A percentile compares a stretch with the other conserved stretches of the same genome.
phyloP scores from a whole-genome alignment of 2,113 vertebrate genomes.

The Dasyprocta punctata region DNA sequence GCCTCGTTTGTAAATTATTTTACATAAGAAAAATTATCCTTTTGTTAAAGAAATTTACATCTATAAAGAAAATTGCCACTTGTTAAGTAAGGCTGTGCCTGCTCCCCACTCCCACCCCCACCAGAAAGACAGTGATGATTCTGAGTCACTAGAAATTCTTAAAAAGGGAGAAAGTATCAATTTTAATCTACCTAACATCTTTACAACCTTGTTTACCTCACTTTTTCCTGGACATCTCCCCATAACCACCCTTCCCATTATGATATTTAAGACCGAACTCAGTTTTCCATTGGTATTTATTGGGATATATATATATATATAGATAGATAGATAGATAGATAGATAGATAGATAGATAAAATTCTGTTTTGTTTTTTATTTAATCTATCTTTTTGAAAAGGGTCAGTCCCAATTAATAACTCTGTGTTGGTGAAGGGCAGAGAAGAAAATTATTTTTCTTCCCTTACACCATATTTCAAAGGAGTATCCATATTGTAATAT shows the following conservation, averaged over 20 bases:
- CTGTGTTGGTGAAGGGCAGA: background rate
- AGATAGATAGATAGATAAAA: background rate
- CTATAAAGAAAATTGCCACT: background rate
- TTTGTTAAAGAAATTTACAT: background rate
- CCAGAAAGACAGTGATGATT: background rate
- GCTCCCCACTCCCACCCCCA: background rate
- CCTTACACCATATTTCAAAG: background rate
- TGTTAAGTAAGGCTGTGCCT: background rate
- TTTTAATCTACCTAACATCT: background rate
- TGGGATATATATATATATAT: background rate
- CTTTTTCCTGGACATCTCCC: background rate
- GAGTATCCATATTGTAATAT: background rate
- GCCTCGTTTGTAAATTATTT: background rate
- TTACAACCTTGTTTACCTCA: background rate
- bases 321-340: too few relatives aligned
- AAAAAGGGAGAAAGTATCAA: background rate
- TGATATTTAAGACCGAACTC: background rate
- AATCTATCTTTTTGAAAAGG: background rate
- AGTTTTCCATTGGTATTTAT: background rate
- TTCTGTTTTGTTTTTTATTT: background rate
- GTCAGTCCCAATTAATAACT: background rate
- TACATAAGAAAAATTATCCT: background rate
- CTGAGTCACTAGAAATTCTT: background rate
- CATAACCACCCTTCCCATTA: background rate
- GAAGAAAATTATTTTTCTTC: background rate